These are phyloP conservation scores for Pteropus rufus DNA, from an alignment of 2,797 vertebrate species.

Conservation along the genomic window DNA sequence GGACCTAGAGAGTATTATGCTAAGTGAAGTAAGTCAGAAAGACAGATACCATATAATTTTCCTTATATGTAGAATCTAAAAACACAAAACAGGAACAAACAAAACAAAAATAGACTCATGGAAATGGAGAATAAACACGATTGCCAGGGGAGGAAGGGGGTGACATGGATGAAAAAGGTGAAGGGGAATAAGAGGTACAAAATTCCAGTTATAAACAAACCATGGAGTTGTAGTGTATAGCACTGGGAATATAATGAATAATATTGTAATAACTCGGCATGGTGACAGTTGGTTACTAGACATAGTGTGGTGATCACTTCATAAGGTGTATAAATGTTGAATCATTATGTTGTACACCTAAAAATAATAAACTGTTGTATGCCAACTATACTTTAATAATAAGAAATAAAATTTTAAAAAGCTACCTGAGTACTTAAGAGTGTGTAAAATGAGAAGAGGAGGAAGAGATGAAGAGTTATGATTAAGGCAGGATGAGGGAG, in stretches of 20 bases:
- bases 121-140: neutral
- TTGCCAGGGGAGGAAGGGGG: neutral
- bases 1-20: neutral
- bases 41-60: neutral
- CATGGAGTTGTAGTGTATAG: neutral
- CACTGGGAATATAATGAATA: neutral
- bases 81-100: neutral
- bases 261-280: neutral
- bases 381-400: neutral
- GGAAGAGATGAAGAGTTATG: neutral
- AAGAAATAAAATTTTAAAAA: neutral
- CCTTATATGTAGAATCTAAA: neutral
- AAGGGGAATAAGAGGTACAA: neutral
- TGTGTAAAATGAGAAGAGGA: neutral
- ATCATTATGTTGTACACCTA: neutral
- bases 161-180: neutral
- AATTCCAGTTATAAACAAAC: neutral
- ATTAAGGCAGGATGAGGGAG: neutral
- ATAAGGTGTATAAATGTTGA: neutral
- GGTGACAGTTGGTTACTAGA: neutral
- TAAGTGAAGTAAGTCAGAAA: neutral
- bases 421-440: neutral
- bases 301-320: neutral
- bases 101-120: neutral
- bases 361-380: neutral